Conservation (phyloP, 2,888 invertebrate genomes). For the Thalpophila matura region DNA sequence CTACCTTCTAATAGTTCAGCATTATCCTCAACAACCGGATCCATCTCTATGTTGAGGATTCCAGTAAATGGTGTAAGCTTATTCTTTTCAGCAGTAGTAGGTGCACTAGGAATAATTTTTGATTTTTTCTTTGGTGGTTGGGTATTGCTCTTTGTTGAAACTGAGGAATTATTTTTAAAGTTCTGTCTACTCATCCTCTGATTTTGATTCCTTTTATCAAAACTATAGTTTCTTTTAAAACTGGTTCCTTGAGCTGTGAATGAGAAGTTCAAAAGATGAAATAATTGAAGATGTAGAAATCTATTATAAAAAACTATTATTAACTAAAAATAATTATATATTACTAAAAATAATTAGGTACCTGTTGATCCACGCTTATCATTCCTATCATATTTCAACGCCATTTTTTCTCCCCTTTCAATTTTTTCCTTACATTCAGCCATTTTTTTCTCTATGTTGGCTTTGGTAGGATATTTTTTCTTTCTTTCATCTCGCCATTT, state of each 20-base stretch:
- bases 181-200: slow-evolving; percentile 28
- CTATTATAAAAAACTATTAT: background rate
- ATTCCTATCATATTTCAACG: slow-evolving; percentile 76
- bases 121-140: slow-evolving; percentile 59
- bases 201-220: slow-evolving; percentile 54
- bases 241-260: slow-evolving; percentile 47
- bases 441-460: slow-evolving; percentile 92
- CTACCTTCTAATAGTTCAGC: slow-evolving; percentile 47
- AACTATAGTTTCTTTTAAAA: slow-evolving; percentile 58
- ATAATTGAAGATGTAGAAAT: background rate
- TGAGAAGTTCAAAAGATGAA: slow-evolving; percentile 13
- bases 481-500: slow-evolving; percentile 96
- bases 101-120: slow-evolving; percentile 63
- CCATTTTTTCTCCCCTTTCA: slow-evolving; percentile 94
- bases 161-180: slow-evolving; percentile 34
- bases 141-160: slow-evolving; percentile 30
- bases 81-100: slow-evolving; percentile 66
- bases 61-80: slow-evolving; percentile 88
- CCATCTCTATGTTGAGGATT: slow-evolving; percentile 78
- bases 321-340: background rate
- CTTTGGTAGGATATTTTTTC: slow-evolving; percentile 94
- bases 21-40: slow-evolving; percentile 64
- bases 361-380: slow-evolving; percentile 67
- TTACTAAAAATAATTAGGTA: slow-evolving; percentile 32
- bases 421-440: slow-evolving; percentile 92